phyloP scores from a whole-genome alignment of 2,888 invertebrate species.

The Sisyra nigra region DNA sequence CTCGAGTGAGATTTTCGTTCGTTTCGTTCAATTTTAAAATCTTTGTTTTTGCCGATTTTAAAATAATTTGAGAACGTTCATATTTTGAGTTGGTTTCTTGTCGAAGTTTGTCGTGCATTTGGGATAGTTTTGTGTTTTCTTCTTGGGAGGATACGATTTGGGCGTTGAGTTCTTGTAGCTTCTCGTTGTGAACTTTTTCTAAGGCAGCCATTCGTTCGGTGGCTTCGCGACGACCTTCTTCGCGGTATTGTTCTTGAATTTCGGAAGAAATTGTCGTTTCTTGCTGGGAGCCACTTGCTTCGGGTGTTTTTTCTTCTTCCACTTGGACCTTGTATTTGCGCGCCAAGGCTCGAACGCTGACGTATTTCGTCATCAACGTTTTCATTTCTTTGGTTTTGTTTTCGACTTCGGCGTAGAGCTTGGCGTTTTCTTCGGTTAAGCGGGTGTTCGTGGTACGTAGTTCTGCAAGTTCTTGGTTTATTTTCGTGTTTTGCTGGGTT shows the following conservation, averaged over 20 bases:
- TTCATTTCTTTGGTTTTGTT: constrained; percentile 15
- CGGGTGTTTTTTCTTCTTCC: constrained; percentile 31
- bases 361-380: constrained; percentile 35
- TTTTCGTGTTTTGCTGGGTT: constrained; percentile 37
- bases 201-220: constrained; percentile 25
- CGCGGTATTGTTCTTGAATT: constrained; percentile 28
- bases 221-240: constrained; percentile 30
- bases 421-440: constrained; percentile 33
- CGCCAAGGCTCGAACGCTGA: constrained; percentile 73
- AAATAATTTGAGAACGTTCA: constrained; percentile 32
- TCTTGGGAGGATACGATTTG: constrained; percentile 27
- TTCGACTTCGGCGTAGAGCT: constrained; percentile 1
- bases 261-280: constrained; percentile 25
- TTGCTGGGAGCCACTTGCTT: constrained; percentile 29
- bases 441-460: constrained; percentile 24
- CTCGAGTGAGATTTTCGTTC: constrained; percentile 42
- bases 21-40: constrained; percentile 56
- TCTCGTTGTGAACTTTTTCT: constrained; percentile 29
- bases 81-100: constrained; percentile 27
- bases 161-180: constrained; percentile 28
- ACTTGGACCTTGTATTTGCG: constrained; percentile 67
- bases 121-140: constrained; percentile 37
- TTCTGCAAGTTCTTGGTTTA: constrained; percentile 46
- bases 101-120: constrained; percentile 28
- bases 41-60: constrained; percentile 58